Base-by-base conservation (phyloP, 1,140 invertebrate genomes). In the Xylocopa sonorina region DNA sequence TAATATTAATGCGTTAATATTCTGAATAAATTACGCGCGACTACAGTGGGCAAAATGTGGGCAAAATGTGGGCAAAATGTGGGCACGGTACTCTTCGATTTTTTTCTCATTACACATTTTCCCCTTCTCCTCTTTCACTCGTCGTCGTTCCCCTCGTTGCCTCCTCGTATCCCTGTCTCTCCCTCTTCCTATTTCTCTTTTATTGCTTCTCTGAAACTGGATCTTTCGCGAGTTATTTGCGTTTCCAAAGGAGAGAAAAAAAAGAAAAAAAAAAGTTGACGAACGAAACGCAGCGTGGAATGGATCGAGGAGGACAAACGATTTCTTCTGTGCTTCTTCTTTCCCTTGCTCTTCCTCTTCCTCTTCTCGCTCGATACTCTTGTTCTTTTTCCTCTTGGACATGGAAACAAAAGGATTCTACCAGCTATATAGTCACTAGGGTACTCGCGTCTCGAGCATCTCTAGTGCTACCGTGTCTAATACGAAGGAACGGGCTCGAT, bases 1-100 rank as follows among this genome's bases (percentile, higher is more conserved):
- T 78, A 82, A 80, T 85, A 84, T 84, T 78, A 86, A 87, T 85
- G 81, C 78, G 64, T 81, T 88, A 83, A 76, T 89, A 86, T 87
- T 83, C 82, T 84, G 88, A 88, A 84, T 85, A 81, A 84, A 84
- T 85, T 84, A 84, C 43, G 74, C 71, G 77, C 79, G 68, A 81
- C 77, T 86, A 83, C 66, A 81, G 63, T 79, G 66, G 73, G 53
- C 50, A 57, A 67, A 60, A 29, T 50, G 16, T n/a, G n/a, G n/a
- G n/a, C n/a, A n/a, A n/a, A n/a, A n/a, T n/a, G n/a, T n/a, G n/a
- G n/a, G n/a, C n/a, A n/a, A n/a, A n/a, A n/a, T n/a, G n/a, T n/a
- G n/a, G n/a, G n/a, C n/a, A n/a, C n/a, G n/a, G n/a, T n/a, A n/a
- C n/a, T n/a, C n/a, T n/a, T n/a, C n/a, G n/a, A n/a, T n/a, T n/a